These are phyloP conservation scores for Temnothorax ravouxi DNA, from an alignment of 2,888 invertebrate species.

Conservation along the genomic window DNA sequence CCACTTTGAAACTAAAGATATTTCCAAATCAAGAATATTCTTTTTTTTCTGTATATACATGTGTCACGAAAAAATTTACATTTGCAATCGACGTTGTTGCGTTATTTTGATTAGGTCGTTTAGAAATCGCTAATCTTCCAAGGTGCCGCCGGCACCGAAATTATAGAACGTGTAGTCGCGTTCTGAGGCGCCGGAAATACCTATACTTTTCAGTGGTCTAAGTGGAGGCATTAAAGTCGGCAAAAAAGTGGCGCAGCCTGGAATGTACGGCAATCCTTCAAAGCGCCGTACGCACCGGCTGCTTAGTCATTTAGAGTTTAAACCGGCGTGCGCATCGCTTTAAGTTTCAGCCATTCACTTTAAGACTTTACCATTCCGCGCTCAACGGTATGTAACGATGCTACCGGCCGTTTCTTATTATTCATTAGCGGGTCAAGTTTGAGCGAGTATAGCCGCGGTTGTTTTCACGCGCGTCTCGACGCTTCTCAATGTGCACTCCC, in stretches of 20 bases:
- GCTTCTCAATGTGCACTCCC: not conserved
- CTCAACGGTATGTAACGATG: slow-evolving; percentile 49
- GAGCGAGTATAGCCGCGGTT: slow-evolving; percentile 35
- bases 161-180: slow-evolving; percentile 17
- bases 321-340: slow-evolving; percentile 19
- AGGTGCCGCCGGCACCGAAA: not conserved
- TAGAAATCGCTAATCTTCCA: not conserved
- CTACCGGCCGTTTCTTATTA: slow-evolving; percentile 45
- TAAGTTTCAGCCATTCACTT: slow-evolving; percentile 53
- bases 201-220: slow-evolving; percentile 38
- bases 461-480: slow-evolving; percentile 6
- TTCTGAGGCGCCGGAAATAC: slow-evolving; percentile 36
- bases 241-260: slow-evolving; percentile 35
- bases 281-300: slow-evolving; percentile 29
- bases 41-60: no score
- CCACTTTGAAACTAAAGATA: no score
- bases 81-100: not conserved
- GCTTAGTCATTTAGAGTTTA: slow-evolving; percentile 44
- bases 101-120: slow-evolving; percentile 8
- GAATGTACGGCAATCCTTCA: slow-evolving; percentile 34
- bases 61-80: not conserved
- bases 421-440: slow-evolving; percentile 58
- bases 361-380: slow-evolving; percentile 56
- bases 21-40: not conserved
- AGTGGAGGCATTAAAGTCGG: slow-evolving; percentile 41